phyloP scores from a whole-genome alignment of 2,888 invertebrate genomes.

The Listrodromus nycthemerus region DNA sequence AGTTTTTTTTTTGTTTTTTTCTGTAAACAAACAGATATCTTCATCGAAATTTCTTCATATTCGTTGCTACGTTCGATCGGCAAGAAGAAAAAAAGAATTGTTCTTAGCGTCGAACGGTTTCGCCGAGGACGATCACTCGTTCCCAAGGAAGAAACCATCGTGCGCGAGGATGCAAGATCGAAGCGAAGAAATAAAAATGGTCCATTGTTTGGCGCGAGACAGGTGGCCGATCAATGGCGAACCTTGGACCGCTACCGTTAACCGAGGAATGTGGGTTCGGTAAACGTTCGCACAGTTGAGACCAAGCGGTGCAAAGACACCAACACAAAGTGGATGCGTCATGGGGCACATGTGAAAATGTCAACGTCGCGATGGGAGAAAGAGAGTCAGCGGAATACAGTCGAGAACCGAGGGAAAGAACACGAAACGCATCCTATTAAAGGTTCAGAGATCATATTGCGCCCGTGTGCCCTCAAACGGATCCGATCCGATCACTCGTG shows the following conservation, averaged over 20 bases:
- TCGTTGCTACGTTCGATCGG: background rate
- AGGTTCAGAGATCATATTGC: constrained; percentile 79
- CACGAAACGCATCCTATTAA: constrained; percentile 79
- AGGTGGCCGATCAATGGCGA: constrained; percentile 66
- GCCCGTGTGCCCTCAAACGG: constrained; percentile 75
- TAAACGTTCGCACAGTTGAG: constrained; percentile 52
- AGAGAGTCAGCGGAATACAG: constrained; percentile 25
- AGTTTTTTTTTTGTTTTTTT: background rate
- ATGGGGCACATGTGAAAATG: constrained; percentile 60
- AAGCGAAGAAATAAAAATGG: constrained; percentile 2
- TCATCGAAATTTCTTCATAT: background rate
- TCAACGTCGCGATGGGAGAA: constrained; percentile 63
- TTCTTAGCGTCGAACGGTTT: background rate
- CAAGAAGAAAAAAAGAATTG: background rate
- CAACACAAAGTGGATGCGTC: background rate
- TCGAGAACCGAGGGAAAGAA: constrained; percentile 69
- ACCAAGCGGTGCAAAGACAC: constrained; percentile 6
- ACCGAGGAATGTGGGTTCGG: constrained; percentile 80
- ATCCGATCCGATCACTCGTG: constrained; percentile 76
- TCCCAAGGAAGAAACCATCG: background rate
- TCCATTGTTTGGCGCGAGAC: background rate
- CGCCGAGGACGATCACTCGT: background rate
- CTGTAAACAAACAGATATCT: background rate
- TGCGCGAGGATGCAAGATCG: background rate
- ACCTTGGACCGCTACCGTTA: constrained; percentile 72